Evolutionary conservation across 2,888 invertebrate genomes (phyloP).

Genomic region (Hyalella azteca): DNA sequence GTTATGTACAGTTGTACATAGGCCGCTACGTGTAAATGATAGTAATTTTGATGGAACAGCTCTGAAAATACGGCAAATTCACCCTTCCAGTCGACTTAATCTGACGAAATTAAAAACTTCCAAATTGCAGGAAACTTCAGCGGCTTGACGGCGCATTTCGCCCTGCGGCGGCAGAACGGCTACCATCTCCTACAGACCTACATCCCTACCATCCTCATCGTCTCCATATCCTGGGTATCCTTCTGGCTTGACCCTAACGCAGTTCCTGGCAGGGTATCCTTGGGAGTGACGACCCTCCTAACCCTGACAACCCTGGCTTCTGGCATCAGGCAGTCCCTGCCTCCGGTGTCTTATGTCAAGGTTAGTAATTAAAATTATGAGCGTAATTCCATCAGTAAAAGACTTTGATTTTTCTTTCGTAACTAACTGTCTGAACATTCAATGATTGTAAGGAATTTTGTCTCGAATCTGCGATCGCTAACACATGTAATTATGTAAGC

Average conservation of each 20-base stretch:
- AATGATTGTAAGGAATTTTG: too few relatives aligned
- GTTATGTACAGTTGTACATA: too few relatives aligned
- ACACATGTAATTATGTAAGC: too few relatives aligned
- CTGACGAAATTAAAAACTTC: too few relatives aligned
- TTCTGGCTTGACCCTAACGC: slow-evolving; percentile 59
- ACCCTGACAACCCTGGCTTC: slow-evolving; percentile 56
- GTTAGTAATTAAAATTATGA: slow-evolving; percentile 20
- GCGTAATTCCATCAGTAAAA: neutral
- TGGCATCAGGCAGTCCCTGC: slow-evolving; percentile 48
- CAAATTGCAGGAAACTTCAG: slow-evolving; percentile 57
- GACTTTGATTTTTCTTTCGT: too few relatives aligned
- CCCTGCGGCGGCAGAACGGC: slow-evolving; percentile 56
- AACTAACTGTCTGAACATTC: too few relatives aligned
- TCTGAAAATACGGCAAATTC: too few relatives aligned
- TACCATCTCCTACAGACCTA: slow-evolving; percentile 59
- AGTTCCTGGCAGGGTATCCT: slow-evolving; percentile 54
- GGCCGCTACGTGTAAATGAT: too few relatives aligned
- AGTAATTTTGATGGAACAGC: too few relatives aligned
- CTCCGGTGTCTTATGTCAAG: slow-evolving; percentile 57
- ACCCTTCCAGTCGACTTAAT: too few relatives aligned
- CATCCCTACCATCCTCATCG: slow-evolving; percentile 58
- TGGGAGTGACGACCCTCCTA: slow-evolving; percentile 55
- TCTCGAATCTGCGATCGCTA: too few relatives aligned
- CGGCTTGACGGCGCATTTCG: slow-evolving; percentile 47
- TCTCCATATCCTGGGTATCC: slow-evolving; percentile 58